Percentiles rank a stretch among this genome's conserved stretches.
phyloP scores from a whole-genome alignment of 2,797 vertebrate genomes.

The Propithecus perrieri region DNA sequence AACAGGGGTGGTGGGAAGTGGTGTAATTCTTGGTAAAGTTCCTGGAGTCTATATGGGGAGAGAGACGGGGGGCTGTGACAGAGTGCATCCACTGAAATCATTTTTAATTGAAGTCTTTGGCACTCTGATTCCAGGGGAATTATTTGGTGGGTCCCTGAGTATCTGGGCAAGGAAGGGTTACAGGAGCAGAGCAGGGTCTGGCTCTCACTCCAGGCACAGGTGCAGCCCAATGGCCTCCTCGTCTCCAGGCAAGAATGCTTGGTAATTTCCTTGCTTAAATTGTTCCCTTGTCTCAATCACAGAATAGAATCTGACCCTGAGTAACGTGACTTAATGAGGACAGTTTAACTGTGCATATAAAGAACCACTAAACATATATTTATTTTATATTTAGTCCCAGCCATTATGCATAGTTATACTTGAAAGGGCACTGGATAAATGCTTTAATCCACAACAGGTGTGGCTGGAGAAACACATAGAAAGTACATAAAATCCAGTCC shows the following conservation, averaged over 20 bases:
- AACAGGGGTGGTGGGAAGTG: not conserved
- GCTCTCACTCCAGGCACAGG: not conserved
- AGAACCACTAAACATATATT: slow-evolving; percentile 9
- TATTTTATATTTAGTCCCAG: slow-evolving; percentile 23
- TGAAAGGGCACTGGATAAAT: not conserved
- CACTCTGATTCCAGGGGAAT: not conserved
- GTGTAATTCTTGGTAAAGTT: not conserved
- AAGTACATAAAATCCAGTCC: not conserved
- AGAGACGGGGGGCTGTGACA: not conserved
- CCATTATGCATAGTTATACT: not conserved
- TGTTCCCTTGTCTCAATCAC: not conserved
- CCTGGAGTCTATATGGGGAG: not conserved
- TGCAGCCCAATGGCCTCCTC: not conserved
- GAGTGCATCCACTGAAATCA: not conserved
- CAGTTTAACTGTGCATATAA: slow-evolving; percentile 6
- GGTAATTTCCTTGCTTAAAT: not conserved
- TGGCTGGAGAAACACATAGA: slow-evolving; percentile 7
- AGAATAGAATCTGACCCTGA: not conserved
- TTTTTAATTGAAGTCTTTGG: not conserved
- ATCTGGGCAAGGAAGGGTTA: not conserved
- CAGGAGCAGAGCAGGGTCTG: fast-evolving
- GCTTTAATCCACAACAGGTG: not conserved
- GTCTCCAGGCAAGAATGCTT: not conserved
- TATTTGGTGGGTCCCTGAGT: not conserved
- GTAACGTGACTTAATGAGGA: not conserved